Evolutionary conservation across 1,140 invertebrate genomes (phyloP), one percentile per base, ranked within the genome.

Genomic region (Ceratitis capitata): DNA sequence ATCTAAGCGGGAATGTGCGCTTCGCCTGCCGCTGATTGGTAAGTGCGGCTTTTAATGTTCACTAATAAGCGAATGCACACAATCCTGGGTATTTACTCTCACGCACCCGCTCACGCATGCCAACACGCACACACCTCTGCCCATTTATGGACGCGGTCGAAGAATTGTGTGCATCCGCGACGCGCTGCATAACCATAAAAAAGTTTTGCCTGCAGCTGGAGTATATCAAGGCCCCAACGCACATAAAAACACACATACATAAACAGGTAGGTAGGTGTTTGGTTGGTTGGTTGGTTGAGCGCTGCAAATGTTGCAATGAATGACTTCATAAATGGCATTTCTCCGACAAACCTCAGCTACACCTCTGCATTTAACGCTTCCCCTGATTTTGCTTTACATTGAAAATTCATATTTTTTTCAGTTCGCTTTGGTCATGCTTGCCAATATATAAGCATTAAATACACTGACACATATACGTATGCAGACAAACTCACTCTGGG

Each of bases 101-200:
- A 78, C 69, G 69, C 69, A 78, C 69, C 69, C 69, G 39, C 69
- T 78, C 69, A 78, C 69, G 69, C 69, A 78, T 78, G 69, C 69
- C 69, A n/a, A n/a, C 69, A 78, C 69, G 69, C 69, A 78, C 39
- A 78, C 69, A 78, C 69, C 69, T 78, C 14, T 78, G 69, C n/a
- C 69, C 69, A 78, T 78, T 78, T 78, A 78, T 78, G 69, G 69
- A 45, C 10, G 39, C n/a, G 7, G 69, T 39, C 69, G 69, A 42
- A 78, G 69, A 42, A 42, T 78, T 47, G 39, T 45, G 69, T 45
- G 42, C 35, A 78, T 78, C 69, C 39, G 69, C 39, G 69, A 12
- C 14, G 69, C n/a, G 69, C 35, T 26, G 10, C 42, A 1, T 47
- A 9, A 16, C 39, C 69, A 45, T 78, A 78, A 78, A n/a, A 78